These are phyloP conservation scores for Lamprologus ornatipinnis DNA, from an alignment of 2,113 vertebrate genomes.

Conservation along the genomic window DNA sequence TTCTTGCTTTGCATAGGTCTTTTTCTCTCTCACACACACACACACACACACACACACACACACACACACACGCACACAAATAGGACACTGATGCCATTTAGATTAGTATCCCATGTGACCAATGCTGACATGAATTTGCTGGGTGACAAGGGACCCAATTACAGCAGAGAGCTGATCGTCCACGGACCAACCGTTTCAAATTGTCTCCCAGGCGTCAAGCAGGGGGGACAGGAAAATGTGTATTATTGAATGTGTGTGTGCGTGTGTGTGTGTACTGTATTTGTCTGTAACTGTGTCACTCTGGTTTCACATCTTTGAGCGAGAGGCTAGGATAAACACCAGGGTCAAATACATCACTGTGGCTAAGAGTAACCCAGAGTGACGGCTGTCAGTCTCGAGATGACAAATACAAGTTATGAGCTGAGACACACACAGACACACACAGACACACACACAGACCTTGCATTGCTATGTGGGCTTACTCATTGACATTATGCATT, in stretches of 20 bases:
- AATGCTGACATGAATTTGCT: constrained; percentile 60
- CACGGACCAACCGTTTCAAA: constrained; percentile 50
- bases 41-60: background rate
- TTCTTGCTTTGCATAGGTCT: background rate
- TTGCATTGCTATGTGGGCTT: background rate
- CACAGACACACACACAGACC: background rate
- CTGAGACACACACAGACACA: background rate
- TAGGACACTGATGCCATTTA: constrained; percentile 72
- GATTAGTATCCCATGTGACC: constrained; percentile 63
- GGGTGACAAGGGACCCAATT: constrained; percentile 70
- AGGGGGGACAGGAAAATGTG: background rate
- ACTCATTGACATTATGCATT: background rate
- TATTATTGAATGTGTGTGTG: background rate
- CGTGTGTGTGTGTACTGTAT: background rate
- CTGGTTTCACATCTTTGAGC: constrained; percentile 1
- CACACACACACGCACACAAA: constrained; percentile 17
- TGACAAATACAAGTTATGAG: background rate
- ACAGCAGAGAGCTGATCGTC: constrained; percentile 54
- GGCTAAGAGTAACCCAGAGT: constrained; percentile 35
- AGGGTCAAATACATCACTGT: constrained; percentile 43
- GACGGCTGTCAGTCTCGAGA: constrained; percentile 40
- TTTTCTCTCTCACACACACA: background rate
- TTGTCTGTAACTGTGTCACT: constrained; percentile 27
- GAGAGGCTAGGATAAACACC: constrained; percentile 31
- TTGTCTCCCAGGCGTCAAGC: constrained; percentile 30